These are phyloP conservation scores for Centroberyx gerrardi DNA, from an alignment of 2,797 vertebrate genomes.

Conservation along the genomic window DNA sequence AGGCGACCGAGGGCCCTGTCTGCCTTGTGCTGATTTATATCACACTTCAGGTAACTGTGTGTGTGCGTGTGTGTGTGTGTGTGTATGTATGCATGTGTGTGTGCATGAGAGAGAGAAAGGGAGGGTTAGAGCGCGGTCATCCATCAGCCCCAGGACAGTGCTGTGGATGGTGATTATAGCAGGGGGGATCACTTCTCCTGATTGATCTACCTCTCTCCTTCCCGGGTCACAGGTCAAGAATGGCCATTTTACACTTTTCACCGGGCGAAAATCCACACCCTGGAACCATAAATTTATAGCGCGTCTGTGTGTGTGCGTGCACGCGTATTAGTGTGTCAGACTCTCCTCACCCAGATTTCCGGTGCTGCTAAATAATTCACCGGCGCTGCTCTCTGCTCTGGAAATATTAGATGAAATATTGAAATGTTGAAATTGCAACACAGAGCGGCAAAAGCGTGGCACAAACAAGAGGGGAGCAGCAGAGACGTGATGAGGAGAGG, in stretches of 20 bases:
- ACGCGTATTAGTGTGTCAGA: constrained; percentile 34
- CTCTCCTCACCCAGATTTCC: constrained; percentile 66
- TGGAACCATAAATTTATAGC: constrained; percentile 46
- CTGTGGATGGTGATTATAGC: constrained; percentile 70
- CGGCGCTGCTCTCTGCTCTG: constrained; percentile 55
- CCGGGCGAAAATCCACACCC: constrained; percentile 40
- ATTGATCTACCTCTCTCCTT: constrained; percentile 75
- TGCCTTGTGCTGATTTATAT: constrained; percentile 43
- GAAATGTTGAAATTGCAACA: constrained; percentile 78
- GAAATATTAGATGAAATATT: constrained; percentile 81
- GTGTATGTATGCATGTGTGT: background rate
- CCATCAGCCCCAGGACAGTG: constrained; percentile 69
- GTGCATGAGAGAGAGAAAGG: constrained; percentile 5
- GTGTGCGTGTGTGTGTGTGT: constrained; percentile 12
- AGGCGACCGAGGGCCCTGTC: constrained; percentile 34
- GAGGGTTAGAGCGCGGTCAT: constrained; percentile 62
- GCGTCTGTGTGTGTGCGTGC: background rate
- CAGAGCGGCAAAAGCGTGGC: constrained; percentile 41
- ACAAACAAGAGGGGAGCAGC: constrained; percentile 36
- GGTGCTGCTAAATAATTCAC: constrained; percentile 76
- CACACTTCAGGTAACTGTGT: constrained; percentile 4
- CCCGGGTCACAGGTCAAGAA: constrained; percentile 76
- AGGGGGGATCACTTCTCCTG: constrained; percentile 61
- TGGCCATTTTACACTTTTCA: constrained; percentile 68
- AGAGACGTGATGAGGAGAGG: background rate